Evolutionary conservation across 2,113 vertebrate species (phyloP).

Genomic region (Salminus brasiliensis): DNA sequence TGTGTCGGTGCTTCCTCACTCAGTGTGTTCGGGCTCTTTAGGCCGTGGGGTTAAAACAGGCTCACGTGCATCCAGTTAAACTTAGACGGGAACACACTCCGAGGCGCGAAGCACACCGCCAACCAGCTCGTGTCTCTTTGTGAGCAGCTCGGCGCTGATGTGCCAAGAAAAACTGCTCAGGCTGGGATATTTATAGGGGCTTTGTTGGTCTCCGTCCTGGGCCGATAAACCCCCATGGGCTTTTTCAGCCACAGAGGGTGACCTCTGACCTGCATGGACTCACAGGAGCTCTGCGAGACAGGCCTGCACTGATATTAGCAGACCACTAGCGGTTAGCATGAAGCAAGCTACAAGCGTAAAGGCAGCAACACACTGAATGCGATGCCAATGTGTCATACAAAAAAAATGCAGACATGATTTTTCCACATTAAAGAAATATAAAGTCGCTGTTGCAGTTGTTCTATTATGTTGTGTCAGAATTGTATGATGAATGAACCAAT

Average conservation of each 20-base stretch:
- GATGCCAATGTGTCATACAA: too few species aligned
- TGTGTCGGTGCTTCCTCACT: not conserved
- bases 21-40: not conserved
- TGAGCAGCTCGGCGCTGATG: slow-evolving; percentile 27
- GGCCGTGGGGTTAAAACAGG: not conserved
- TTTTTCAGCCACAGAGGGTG: not conserved
- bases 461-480: too few species aligned
- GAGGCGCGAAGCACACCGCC: slow-evolving; percentile 49
- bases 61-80: slow-evolving; percentile 41
- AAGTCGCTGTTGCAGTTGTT: too few species aligned
- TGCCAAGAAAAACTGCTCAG: slow-evolving; percentile 59
- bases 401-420: too few species aligned
- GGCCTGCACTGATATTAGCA: not conserved
- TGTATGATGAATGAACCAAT: too few species aligned
- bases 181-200: slow-evolving; percentile 55
- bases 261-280: not conserved
- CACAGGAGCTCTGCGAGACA: not conserved
- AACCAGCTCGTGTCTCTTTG: slow-evolving; percentile 49
- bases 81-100: slow-evolving; percentile 55
- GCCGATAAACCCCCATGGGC: not conserved
- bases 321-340: not conserved
- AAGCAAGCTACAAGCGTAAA: too few species aligned
- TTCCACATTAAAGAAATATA: too few species aligned
- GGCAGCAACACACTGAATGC: too few species aligned
- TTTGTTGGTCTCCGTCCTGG: slow-evolving; percentile 38